phyloP scores from a whole-genome alignment of 37 sponge, comb jelly and placozoan species.

The Aplysina aerophoba region DNA sequence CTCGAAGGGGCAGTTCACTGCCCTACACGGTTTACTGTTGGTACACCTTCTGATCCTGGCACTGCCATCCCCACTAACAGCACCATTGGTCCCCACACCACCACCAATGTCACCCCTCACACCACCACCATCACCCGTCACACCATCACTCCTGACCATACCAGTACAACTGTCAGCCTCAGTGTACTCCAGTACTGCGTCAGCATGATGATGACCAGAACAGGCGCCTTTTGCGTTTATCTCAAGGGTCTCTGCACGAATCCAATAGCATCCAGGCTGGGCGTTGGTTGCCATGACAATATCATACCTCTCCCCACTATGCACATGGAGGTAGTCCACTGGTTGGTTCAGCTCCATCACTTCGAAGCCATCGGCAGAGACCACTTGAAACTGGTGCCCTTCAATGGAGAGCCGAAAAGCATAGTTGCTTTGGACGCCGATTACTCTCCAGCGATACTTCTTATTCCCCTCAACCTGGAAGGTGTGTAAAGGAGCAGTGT shows the following conservation, averaged over 20 bases:
- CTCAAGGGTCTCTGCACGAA: slow-evolving; percentile 79
- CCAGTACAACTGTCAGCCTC: background rate
- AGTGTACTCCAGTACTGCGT: slow-evolving; percentile 1
- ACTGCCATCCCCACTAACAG: background rate
- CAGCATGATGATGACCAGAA: slow-evolving; percentile 26
- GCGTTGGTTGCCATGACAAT: slow-evolving; percentile 56
- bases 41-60: background rate
- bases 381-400: slow-evolving; percentile 71
- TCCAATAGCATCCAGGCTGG: slow-evolving; percentile 55
- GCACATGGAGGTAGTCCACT: slow-evolving; percentile 70
- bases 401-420: slow-evolving; percentile 73
- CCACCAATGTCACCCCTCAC: background rate
- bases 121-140: background rate
- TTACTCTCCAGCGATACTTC: slow-evolving; percentile 71
- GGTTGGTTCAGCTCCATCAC: slow-evolving; percentile 48
- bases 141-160: background rate
- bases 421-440: slow-evolving; percentile 71
- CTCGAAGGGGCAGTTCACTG: slow-evolving; percentile 82
- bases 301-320: slow-evolving; percentile 87
- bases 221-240: slow-evolving; percentile 10
- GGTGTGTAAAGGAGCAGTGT: slow-evolving; percentile 20
- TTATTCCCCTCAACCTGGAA: slow-evolving; percentile 63
- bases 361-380: slow-evolving; percentile 74
- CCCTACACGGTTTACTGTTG: slow-evolving; percentile 32
- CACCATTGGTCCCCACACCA: background rate